Evolutionary conservation across 1,140 invertebrate genomes (phyloP), one percentile per base, ranked within the genome.

Genomic region (Hycleus phaleratus): DNA sequence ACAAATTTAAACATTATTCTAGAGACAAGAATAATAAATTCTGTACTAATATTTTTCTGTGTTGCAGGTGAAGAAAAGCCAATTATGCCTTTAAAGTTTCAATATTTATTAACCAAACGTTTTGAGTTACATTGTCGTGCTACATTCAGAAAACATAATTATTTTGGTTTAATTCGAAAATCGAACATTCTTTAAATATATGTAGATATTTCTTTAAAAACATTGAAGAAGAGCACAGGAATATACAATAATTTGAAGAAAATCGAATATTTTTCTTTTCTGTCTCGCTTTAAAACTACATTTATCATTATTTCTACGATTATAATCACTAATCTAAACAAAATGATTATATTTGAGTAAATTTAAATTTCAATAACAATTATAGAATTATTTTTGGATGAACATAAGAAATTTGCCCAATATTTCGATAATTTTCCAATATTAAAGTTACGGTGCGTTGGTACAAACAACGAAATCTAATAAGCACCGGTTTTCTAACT

Each of bases 71-170:
- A 32, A 32, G 3, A 32, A 5, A 32, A 32, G 32, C 32, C 32
- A 2, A 4, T 3, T 7, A 2, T 32, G 18, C 18, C 18, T 32
- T 32, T 32, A 4, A 32, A 26, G 44, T 44, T 45, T 45, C 38
- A 53, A 45, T 53, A 46, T 53, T 53, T 53, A 53, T 53, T 53
- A 53, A 53, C 51, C 51, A 53, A 53, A 44, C 7, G 32, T 32
- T 32, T 43, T 18, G 39, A 52, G 50, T 52, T 53, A 53, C 42
- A 53, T 26, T 42, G 32, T 32, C 32, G 32, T 32, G 32, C 32
- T 53, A 53, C 51, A 53, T 46, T 45, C 38, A 53, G 45, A 53
- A 53, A 42, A 45, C 11, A 53, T 44, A 44, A 53, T 53, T 46
- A 45, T 53, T 53, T 53, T 32, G 44, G 51, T 38, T 53, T 53